Percentiles rank a stretch among this genome's conserved stretches.
phyloP scores from a whole-genome alignment of 2,797 vertebrate species.

The Schizopygopsis malacanthus region DNA sequence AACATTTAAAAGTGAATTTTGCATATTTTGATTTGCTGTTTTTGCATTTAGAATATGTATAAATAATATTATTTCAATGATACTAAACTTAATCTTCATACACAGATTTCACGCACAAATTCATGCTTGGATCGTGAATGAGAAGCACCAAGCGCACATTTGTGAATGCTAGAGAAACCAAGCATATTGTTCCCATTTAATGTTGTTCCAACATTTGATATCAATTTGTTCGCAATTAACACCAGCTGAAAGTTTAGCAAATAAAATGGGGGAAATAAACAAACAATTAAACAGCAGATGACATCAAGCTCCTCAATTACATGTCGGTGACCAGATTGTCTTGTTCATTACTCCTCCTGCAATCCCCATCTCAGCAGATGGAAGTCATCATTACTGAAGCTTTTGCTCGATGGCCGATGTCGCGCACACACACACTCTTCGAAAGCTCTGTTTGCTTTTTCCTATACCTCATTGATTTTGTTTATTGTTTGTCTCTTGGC shows the following conservation, averaged over 20 bases:
- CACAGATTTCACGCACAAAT: not conserved
- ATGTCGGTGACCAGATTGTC: conserved; percentile 67
- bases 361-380: conserved; percentile 66
- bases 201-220: not conserved
- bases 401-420: conserved; percentile 51
- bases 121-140: not conserved
- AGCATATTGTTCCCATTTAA: not conserved
- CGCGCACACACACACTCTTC: conserved; percentile 34
- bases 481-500: conserved; percentile 77
- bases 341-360: conserved; percentile 44
- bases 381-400: conserved; percentile 70
- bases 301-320: conserved; percentile 53
- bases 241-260: conserved; percentile 41
- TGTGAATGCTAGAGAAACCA: not conserved
- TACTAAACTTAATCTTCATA: not conserved
- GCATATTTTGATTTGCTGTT: too few relatives aligned
- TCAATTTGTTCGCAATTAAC: conserved; percentile 49
- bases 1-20: too few relatives aligned
- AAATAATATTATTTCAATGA: not conserved
- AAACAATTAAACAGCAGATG: conserved; percentile 57
- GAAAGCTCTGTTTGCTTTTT: conserved; percentile 64
- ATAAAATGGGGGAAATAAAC: conserved; percentile 44
- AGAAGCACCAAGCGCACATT: not conserved
- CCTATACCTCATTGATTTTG: conserved; percentile 74
- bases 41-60: not conserved